A percentile compares a stretch with the other conserved stretches of the same genome.
Conservation (phyloP, 2,797 vertebrate genomes). For the Scleropages formosus region DNA sequence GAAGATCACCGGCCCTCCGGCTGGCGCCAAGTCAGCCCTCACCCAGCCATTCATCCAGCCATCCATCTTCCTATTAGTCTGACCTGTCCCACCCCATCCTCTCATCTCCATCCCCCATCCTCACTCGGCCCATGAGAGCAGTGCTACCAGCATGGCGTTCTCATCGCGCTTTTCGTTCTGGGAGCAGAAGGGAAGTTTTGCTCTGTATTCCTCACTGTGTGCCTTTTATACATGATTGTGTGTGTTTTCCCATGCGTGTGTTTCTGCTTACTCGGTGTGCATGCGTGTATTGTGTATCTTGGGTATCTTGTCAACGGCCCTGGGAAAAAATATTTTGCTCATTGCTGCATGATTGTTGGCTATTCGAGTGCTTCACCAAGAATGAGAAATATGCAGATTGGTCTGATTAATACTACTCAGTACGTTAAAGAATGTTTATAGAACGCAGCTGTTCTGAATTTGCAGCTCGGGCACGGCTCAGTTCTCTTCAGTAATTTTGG, state of each 20-base stretch:
- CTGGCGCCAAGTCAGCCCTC: conserved; percentile 31
- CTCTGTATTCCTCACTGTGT: conserved; percentile 48
- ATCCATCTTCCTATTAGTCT: conserved; percentile 55
- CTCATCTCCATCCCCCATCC: conserved; percentile 59
- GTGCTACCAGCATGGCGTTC: conserved; percentile 83
- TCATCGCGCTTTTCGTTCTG: conserved; percentile 98
- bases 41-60: conserved; percentile 47
- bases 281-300: background rate
- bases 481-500: too few species aligned
- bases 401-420: too few species aligned
- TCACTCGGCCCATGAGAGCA: conserved; percentile 70
- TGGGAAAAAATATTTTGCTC: too few species aligned
- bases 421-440: background rate
- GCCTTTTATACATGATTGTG: background rate
- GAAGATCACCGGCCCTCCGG: conserved; percentile 40
- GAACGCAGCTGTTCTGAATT: background rate
- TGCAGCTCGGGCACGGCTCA: background rate
- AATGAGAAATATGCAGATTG: too few species aligned
- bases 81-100: conserved; percentile 47
- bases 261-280: background rate
- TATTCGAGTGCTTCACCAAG: background rate
- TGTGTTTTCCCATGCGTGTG: background rate
- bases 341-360: conserved; percentile 19
- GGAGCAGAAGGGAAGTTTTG: conserved; percentile 97
- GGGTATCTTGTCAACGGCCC: too few species aligned